phyloP scores from a whole-genome alignment of 1,140 invertebrate species.

The Drosophila bipectinata region DNA sequence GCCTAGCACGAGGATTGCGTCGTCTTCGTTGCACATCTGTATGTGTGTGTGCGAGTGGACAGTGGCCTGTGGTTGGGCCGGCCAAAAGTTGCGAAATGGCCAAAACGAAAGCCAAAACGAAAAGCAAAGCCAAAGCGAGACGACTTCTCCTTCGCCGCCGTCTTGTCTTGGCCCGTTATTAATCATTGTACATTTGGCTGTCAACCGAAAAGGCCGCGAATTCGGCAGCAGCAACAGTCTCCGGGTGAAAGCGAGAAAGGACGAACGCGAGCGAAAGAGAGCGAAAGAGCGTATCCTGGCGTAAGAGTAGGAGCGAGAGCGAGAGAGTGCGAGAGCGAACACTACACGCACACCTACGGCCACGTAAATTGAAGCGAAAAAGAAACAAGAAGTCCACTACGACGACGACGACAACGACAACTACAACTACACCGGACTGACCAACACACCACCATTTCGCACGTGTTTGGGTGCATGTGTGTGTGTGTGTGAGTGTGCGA shows the following conservation, averaged over 20 bases:
- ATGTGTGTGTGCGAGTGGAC: constrained; percentile 33
- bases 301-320: constrained; percentile 13
- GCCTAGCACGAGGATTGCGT: constrained; percentile 70
- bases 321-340: constrained; percentile 51
- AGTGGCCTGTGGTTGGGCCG: constrained; percentile 64
- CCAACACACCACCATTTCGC: constrained; percentile 51
- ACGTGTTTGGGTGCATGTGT: constrained; percentile 24
- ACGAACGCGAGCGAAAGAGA: constrained; percentile 42
- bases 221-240: constrained; percentile 61
- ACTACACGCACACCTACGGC: constrained; percentile 33
- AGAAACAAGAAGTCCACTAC: constrained; percentile 52
- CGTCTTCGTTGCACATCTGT: constrained; percentile 53
- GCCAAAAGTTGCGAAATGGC: constrained; percentile 48
- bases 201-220: constrained; percentile 81
- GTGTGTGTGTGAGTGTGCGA: constrained; percentile 45
- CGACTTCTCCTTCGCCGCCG: constrained; percentile 53
- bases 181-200: constrained; percentile 83
- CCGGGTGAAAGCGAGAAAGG: neutral
- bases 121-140: neutral
- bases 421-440: constrained; percentile 64
- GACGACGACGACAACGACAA: constrained; percentile 41
- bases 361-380: constrained; percentile 41
- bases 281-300: constrained; percentile 29
- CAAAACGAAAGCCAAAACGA: constrained; percentile 28
- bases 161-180: constrained; percentile 75